A percentile compares a stretch with the other conserved stretches of the same genome.
phyloP scores from a whole-genome alignment of 2,888 invertebrate species.

The Agrochola macilenta region DNA sequence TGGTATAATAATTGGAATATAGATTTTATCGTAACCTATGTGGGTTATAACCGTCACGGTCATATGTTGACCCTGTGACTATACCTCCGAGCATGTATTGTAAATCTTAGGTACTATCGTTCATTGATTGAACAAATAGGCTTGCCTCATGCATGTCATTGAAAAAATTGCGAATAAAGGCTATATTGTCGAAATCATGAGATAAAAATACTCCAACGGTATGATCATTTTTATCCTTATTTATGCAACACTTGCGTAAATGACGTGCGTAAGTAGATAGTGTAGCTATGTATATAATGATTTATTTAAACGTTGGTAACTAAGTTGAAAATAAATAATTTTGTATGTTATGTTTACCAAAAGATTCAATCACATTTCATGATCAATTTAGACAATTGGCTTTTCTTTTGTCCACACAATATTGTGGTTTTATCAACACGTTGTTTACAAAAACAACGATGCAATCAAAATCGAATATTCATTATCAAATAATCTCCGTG shows the following conservation, averaged over 20 bases:
- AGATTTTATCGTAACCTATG: constrained; percentile 33
- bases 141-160: background rate
- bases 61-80: constrained; percentile 33
- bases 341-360: background rate
- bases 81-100: constrained; percentile 9
- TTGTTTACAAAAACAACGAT: constrained; percentile 34
- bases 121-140: constrained; percentile 34
- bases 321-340: background rate
- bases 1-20: constrained; percentile 21
- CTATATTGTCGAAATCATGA: constrained; percentile 13
- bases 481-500: constrained; percentile 38
- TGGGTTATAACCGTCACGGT: constrained; percentile 5
- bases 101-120: constrained; percentile 18
- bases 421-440: constrained; percentile 7
- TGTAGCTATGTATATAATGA: background rate
- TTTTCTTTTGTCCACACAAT: constrained; percentile 4
- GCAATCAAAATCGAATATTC: constrained; percentile 39
- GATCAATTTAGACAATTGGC: background rate
- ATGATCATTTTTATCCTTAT: constrained; percentile 17
- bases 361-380: background rate
- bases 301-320: constrained; percentile 11
- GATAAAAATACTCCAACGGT: background rate
- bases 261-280: constrained; percentile 9
- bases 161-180: background rate
- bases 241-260: constrained; percentile 14